These are phyloP conservation scores for Forbesichthys agassizii DNA, from an alignment of 2,113 vertebrate genomes.

Conservation along the genomic window DNA sequence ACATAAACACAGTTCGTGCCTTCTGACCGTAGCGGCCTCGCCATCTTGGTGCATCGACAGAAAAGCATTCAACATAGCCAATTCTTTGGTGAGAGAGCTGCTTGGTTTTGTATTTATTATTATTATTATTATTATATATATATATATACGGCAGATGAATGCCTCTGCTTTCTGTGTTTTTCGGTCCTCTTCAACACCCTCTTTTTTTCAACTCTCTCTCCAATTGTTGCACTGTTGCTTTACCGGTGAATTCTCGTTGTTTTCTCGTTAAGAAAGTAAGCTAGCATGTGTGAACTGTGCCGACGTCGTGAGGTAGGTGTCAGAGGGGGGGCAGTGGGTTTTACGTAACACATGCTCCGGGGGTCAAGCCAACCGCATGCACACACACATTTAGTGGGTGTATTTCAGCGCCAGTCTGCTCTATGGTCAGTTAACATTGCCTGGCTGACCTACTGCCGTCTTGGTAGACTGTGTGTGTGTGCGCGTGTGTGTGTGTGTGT, in stretches of 20 bases:
- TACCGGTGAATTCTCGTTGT: conserved; percentile 53
- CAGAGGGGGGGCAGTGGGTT: conserved; percentile 20
- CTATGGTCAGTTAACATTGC: conserved; percentile 46
- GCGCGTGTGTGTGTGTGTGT: conserved; percentile 1
- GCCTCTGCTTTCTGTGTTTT: conserved; percentile 17
- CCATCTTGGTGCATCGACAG: too few relatives aligned
- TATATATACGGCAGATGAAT: background rate
- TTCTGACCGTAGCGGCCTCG: too few relatives aligned
- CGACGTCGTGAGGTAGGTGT: conserved; percentile 45
- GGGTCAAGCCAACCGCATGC: conserved; percentile 24
- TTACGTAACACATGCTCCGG: conserved; percentile 41
- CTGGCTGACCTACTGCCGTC: conserved; percentile 52
- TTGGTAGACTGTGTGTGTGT: background rate
- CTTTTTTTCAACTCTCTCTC: conserved; percentile 35
- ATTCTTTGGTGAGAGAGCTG: too few relatives aligned
- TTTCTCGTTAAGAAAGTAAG: conserved; percentile 57
- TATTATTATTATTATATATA: too few relatives aligned
- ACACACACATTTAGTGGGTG: conserved; percentile 24
- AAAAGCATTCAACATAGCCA: background rate
- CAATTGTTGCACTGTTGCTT: conserved; percentile 61
- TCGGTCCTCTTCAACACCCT: conserved; percentile 20
- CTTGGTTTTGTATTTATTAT: too few relatives aligned
- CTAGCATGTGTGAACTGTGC: conserved; percentile 59
- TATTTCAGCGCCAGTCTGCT: conserved; percentile 48
- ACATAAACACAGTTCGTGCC: too few relatives aligned